Evolutionary conservation across 2,797 vertebrate genomes (phyloP), one percentile per base, ranked within the genome.

Genomic region (Leptodactylus fallax): DNA sequence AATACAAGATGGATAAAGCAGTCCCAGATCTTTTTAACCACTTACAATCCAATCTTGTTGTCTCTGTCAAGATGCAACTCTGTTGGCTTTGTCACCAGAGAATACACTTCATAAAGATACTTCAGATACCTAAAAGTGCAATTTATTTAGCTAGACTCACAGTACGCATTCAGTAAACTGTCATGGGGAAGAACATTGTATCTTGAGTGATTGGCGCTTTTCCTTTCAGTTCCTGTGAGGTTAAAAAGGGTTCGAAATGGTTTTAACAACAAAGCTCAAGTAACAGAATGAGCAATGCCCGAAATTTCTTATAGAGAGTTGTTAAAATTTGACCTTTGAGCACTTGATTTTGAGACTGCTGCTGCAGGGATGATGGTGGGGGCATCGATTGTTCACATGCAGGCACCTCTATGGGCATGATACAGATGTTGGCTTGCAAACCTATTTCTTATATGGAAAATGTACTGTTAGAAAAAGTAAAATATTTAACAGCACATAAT

Each of bases 1-100:
- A 89, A 79, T 72, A 83, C 56, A 83, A 79, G 71, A 78, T 72
- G 79, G 78, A 85, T 81, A 77, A 85, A 86, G 72, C 51, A 49
- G 60, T 67, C 80, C 47, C 55, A 87, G 61, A 83, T 83, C 63
- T 83, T 81, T 89, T 89, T 89, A 86, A 89, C 88, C 25, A 83
- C 88, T 89, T 85, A 76, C 83, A 76, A 45, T 58, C 79, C 85
- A 87, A 86, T 79, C 88, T 55, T 61, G 79, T 60, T 60, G 67
- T 61, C 63, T 81, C 55, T 81, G 60, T 85, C 76, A 85, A 85
- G 74, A 51, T 77, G 49, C 71, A 80, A 81, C 83, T 47, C 49
- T 27, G 45, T 77, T 77, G 78, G 71, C 65, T 79, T 85, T 79
- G 60, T 71, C 72, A 83, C 74, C 74, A 78, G 79, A 53, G 71